Conservation (phyloP, 1,140 invertebrate genomes). For the Andrena cerasifolii region DNA sequence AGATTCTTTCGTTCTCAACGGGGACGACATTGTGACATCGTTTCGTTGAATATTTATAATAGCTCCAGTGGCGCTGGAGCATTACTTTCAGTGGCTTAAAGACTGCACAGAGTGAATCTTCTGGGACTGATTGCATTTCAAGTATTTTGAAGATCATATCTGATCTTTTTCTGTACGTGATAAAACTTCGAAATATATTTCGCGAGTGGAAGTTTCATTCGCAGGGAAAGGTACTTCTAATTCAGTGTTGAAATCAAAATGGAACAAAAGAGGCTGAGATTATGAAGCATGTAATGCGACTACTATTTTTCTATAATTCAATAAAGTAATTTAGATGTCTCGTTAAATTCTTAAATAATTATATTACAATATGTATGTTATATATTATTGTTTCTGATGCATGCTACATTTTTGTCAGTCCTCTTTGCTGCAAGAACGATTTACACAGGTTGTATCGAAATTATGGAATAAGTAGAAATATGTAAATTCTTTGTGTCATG, state of each 20-base stretch:
- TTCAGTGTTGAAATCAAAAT: no score
- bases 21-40: constrained; percentile 9
- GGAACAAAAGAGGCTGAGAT: no score
- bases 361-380: no score
- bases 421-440: not conserved
- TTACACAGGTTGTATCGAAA: no score
- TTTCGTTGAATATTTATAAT: not conserved
- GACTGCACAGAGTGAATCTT: not conserved
- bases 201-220: not conserved
- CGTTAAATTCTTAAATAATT: no score
- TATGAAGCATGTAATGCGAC: no score
- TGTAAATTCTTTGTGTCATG: no score
- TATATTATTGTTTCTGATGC: not conserved
- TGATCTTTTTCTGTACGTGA: not conserved
- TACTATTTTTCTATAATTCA: no score
- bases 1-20: not conserved
- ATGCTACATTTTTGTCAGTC: not conserved
- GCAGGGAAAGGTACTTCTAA: no score
- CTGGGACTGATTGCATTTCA: not conserved
- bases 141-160: not conserved
- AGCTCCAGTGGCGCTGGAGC: no score
- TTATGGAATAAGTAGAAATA: no score
- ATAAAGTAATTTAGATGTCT: no score
- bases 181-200: not conserved
- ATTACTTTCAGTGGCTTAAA: not conserved